These are phyloP conservation scores for Cheilosia scutellata DNA, from an alignment of 2,888 invertebrate species.

Conservation along the genomic window DNA sequence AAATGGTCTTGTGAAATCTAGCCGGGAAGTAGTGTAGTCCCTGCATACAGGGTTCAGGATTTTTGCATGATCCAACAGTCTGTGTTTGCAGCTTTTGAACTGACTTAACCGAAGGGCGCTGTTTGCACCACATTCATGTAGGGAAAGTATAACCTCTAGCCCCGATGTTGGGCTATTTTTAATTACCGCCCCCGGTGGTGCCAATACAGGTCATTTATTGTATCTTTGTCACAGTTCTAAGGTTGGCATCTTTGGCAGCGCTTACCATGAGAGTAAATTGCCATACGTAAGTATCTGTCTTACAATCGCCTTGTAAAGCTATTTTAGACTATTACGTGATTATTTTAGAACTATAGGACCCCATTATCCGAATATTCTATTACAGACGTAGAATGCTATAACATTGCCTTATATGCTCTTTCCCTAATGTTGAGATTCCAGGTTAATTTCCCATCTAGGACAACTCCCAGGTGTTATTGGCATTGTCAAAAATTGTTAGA, in stretches of 20 bases:
- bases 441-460: no score
- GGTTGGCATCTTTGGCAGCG: not conserved
- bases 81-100: not conserved
- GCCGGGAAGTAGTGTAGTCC: not conserved
- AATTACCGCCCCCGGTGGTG: no score
- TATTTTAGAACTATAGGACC: not conserved
- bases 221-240: not conserved
- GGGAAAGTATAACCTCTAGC: not conserved
- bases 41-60: no score
- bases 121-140: not conserved
- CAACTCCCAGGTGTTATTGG: no score
- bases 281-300: not conserved
- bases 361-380: no score
- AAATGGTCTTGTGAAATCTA: not conserved
- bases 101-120: not conserved
- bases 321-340: no score
- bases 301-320: not conserved
- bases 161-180: no score
- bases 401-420: no score
- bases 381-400: no score
- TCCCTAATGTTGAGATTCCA: no score
- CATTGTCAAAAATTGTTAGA: no score
- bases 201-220: not conserved
- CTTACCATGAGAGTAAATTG: not conserved
- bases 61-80: not conserved